Base-by-base conservation (phyloP, 2,797 vertebrate genomes). In the Novumbra hubbsi region DNA sequence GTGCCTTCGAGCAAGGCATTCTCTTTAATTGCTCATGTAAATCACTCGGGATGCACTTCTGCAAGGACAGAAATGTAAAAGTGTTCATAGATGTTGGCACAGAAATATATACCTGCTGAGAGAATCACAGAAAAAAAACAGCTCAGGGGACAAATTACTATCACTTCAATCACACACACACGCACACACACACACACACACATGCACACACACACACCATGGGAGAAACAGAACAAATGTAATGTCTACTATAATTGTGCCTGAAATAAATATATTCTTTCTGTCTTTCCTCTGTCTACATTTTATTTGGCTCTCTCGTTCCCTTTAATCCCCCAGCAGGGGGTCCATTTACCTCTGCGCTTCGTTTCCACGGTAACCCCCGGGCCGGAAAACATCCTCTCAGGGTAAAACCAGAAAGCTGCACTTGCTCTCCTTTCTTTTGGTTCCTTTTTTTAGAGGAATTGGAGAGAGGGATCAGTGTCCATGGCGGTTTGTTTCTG, bases 401-500 rank as follows among this genome's bases (percentile, higher is more conserved):
- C 16, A 66, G 64, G 32, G n/a, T 66, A 41, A 63, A 63, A 38
- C 34, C 7, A 30, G 17, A 66, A 32, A 19, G 11, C 28, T n/a
- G 30, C 6, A 41, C 32, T 52, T 12, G 15, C 16, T 24, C 34
- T 32, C 11, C 30, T 21, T 38, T 62, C 32, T 60, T 71, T 57
- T 9, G 0, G n/a, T 16, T 55, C 16, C 16, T n/a, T 52, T 15
- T 60, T 34, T 38, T 67, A 9, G 24, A 7, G 55, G 64, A 60
- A 63, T 63, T 12, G 19, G 0, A 70, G 27, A 60, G 52, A 50
- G 48, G 24, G 48, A 66, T 80, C 71, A 80, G 62, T 70, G 70
- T 65, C 73, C 5, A 68, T 74, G 83, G 79, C 80, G 83, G 83
- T 74, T 80, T 77, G 71, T 70, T 66, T 64, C 27, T 71, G 72